A percentile compares a stretch with the other conserved stretches of the same genome.
Conservation (phyloP, 2,113 vertebrate genomes). For the Bungarus multicinctus region DNA sequence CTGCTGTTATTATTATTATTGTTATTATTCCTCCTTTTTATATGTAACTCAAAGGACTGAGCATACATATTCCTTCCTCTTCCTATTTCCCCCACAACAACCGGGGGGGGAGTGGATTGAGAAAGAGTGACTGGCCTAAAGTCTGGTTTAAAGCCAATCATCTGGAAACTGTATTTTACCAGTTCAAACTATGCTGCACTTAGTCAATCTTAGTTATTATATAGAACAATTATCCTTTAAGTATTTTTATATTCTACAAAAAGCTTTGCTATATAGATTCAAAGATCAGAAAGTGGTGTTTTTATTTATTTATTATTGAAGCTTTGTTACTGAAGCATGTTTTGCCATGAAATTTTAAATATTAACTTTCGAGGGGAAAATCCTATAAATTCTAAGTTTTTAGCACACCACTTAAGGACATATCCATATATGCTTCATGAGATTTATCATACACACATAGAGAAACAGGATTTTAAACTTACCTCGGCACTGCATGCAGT, state of each 20-base stretch:
- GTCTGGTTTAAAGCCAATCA: not conserved
- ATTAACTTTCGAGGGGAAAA: not conserved
- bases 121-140: not conserved
- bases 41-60: not conserved
- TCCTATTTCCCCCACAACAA: not conserved
- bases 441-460: not conserved
- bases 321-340: not conserved
- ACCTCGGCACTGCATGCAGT: slow-evolving; percentile 87
- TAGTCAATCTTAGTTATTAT: not conserved
- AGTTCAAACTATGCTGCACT: not conserved
- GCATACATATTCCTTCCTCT: not conserved
- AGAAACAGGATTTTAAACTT: slow-evolving; percentile 15
- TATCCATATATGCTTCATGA: not conserved
- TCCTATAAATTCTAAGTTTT: not conserved
- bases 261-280: not conserved
- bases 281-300: not conserved
- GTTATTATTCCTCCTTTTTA: not conserved
- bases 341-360: not conserved
- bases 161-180: not conserved
- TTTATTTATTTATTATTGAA: no score
- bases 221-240: not conserved
- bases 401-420: not conserved
- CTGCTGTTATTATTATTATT: not conserved
- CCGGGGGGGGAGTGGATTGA: not conserved
- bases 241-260: not conserved